Percentiles rank a stretch among this genome's conserved stretches.
Evolutionary conservation across 2,888 invertebrate genomes (phyloP).

Genomic region (Coremacera marginata): DNA sequence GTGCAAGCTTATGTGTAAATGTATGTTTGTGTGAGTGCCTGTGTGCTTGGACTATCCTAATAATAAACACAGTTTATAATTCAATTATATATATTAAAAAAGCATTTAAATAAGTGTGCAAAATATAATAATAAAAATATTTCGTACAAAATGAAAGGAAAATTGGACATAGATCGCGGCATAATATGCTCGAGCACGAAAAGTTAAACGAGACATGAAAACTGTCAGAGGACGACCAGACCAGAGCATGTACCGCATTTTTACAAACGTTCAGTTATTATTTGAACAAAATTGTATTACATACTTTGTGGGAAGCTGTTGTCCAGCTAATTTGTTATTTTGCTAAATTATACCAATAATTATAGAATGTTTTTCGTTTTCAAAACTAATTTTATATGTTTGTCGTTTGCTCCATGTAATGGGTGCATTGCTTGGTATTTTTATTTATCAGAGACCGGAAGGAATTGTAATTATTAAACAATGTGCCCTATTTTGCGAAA

Average conservation of each 20-base stretch:
- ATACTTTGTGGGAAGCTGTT: not conserved
- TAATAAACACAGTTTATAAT: slow-evolving; percentile 15
- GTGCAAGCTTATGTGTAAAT: not conserved
- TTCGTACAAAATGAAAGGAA: not conserved
- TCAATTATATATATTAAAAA: slow-evolving; percentile 29
- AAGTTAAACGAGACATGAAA: not conserved
- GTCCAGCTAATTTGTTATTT: not conserved
- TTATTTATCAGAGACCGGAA: too few relatives aligned
- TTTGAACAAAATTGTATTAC: not conserved
- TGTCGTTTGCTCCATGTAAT: too few relatives aligned
- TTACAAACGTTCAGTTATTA: not conserved
- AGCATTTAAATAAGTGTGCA: slow-evolving; percentile 1
- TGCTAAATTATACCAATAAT: not conserved
- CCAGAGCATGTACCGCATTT: not conserved
- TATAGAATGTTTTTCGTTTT: not conserved
- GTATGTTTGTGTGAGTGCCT: not conserved
- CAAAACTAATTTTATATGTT: too few relatives aligned
- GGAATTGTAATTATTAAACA: too few relatives aligned
- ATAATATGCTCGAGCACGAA: not conserved
- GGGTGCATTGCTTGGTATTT: too few relatives aligned
- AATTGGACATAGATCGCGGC: not conserved
- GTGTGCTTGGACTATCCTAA: not conserved
- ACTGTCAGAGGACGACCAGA: not conserved
- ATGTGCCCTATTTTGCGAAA: too few relatives aligned
- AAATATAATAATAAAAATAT: not conserved